A percentile compares a stretch with the other conserved stretches of the same genome.
phyloP scores from a whole-genome alignment of 2,888 invertebrate genomes.

The Sycophila texana region DNA sequence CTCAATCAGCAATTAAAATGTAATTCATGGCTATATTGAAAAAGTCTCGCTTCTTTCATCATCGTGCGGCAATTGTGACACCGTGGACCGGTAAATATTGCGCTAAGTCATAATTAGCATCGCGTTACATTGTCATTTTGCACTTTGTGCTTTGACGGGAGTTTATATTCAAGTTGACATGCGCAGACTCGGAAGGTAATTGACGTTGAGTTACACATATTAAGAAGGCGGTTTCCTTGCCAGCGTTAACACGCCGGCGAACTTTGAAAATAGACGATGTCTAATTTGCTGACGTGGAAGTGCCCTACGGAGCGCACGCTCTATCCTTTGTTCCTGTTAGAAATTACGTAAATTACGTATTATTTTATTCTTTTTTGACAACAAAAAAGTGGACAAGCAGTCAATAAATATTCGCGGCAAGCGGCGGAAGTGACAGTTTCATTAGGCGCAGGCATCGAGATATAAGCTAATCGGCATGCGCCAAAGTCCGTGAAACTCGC shows the following conservation, averaged over 20 bases:
- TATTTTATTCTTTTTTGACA: neutral
- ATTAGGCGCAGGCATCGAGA: conserved; percentile 35
- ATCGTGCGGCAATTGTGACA: too few species aligned
- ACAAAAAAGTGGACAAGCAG: neutral
- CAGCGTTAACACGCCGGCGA: conserved; percentile 18
- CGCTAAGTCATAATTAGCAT: neutral
- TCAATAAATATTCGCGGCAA: neutral
- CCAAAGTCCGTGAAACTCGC: conserved; percentile 3
- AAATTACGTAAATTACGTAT: neutral
- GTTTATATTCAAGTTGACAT: conserved; percentile 24
- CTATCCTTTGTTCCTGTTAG: conserved; percentile 1
- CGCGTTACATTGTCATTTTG: neutral
- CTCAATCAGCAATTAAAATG: too few species aligned
- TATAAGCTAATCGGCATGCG: conserved; percentile 30
- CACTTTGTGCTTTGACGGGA: conserved; percentile 8
- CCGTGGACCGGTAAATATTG: too few species aligned
- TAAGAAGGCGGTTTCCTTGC: conserved; percentile 10
- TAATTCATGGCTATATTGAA: too few species aligned
- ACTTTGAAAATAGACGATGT: neutral
- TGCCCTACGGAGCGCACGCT: neutral
- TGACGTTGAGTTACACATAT: conserved; percentile 9
- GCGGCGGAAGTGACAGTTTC: conserved; percentile 39
- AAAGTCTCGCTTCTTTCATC: too few species aligned
- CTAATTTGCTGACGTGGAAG: conserved; percentile 14
- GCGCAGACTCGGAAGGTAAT: conserved; percentile 15